These are phyloP conservation scores for Anoplolepis gracilipes DNA, from an alignment of 1,140 invertebrate genomes.

Conservation along the genomic window DNA sequence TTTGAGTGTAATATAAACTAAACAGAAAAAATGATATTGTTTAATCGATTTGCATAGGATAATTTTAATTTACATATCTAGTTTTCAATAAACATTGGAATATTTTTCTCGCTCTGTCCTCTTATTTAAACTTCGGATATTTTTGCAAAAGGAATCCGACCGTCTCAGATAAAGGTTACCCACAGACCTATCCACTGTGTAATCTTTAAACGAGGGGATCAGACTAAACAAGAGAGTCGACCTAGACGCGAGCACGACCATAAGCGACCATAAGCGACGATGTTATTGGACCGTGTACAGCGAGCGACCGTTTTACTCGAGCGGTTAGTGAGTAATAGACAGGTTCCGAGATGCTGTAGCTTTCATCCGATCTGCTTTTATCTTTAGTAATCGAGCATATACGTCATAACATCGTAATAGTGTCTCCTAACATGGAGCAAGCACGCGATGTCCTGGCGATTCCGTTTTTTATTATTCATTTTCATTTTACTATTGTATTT, in stretches of 20 bases:
- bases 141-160: not conserved
- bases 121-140: not conserved
- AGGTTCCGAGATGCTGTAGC: conserved; percentile 40
- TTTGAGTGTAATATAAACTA: no score
- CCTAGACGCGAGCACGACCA: conserved; percentile 14
- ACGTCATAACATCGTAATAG: conserved; percentile 15
- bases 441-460: not conserved
- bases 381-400: conserved; percentile 22
- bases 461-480: not conserved
- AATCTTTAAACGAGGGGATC: conserved; percentile 7
- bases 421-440: not conserved
- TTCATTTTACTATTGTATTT: not conserved
- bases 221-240: conserved; percentile 34
- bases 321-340: conserved; percentile 29
- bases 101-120: not conserved
- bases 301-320: conserved; percentile 36
- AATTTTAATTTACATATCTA: not conserved
- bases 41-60: not conserved
- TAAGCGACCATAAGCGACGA: conserved; percentile 38
- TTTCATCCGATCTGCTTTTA: conserved; percentile 43
- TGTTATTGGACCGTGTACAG: not conserved
- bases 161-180: not conserved
- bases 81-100: not conserved
- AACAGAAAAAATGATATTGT: not conserved
- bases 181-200: not conserved